Percentiles rank a stretch among this genome's conserved stretches.
phyloP scores from a whole-genome alignment of 2,113 vertebrate genomes.

The Ictalurus punctatus region DNA sequence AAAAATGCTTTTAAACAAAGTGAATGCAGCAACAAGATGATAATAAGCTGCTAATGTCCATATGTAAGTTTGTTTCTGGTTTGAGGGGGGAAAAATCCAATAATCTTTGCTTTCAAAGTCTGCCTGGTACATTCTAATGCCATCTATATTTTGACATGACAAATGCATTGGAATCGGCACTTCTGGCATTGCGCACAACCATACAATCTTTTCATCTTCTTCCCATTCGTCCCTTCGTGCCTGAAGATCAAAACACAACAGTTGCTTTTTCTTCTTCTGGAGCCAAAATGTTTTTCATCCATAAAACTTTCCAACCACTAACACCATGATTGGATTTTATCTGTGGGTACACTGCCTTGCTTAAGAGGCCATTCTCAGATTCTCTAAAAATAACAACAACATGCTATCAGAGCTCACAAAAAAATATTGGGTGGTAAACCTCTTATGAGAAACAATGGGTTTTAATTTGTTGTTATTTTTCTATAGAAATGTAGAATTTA shows the following conservation, averaged over 20 bases:
- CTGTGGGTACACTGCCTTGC: constrained; percentile 42
- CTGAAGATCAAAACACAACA: constrained; percentile 44
- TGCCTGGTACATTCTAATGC: constrained; percentile 25
- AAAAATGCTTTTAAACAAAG: not conserved
- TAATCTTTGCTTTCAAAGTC: constrained; percentile 19
- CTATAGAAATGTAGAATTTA: not conserved
- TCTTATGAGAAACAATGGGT: not conserved
- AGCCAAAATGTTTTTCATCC: constrained; percentile 49
- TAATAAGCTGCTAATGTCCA: constrained; percentile 2
- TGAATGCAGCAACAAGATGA: not conserved
- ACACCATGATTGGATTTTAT: constrained; percentile 56
- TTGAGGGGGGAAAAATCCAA: not conserved
- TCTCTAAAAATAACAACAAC: constrained; percentile 24
- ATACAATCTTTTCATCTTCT: constrained; percentile 33
- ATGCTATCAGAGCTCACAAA: constrained; percentile 39
- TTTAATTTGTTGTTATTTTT: not conserved
- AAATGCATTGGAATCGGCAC: constrained; percentile 40
- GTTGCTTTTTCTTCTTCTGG: constrained; percentile 38
- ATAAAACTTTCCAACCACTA: constrained; percentile 54
- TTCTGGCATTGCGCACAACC: constrained; percentile 31
- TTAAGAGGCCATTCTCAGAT: constrained; percentile 39
- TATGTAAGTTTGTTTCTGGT: constrained; percentile 20
- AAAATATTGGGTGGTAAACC: constrained; percentile 13
- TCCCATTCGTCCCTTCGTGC: constrained; percentile 21
- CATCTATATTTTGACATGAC: constrained; percentile 45